Evolutionary conservation across 2,113 vertebrate genomes (phyloP).

Genomic region (Regulus satrapa): DNA sequence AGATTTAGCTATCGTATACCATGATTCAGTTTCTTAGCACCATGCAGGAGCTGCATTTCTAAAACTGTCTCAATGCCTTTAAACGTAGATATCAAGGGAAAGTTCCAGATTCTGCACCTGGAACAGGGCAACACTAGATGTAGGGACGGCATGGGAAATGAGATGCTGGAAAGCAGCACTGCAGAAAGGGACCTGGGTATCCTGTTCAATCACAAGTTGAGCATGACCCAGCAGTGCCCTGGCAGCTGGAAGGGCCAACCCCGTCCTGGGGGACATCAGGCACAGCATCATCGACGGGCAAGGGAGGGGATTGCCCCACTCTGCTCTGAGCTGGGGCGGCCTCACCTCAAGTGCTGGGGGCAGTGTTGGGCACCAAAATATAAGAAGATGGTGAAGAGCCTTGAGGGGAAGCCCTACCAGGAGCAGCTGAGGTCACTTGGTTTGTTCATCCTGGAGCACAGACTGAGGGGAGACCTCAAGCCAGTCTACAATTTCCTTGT

Average conservation of each 20-base stretch:
- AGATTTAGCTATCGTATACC: neutral
- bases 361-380: rapidly evolving
- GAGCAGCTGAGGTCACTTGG: neutral
- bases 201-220: rapidly evolving
- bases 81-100: neutral
- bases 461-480: neutral
- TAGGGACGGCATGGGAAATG: too few relatives aligned
- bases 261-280: neutral
- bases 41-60: neutral
- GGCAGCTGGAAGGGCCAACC: neutral
- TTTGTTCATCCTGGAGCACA: neutral
- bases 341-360: rapidly evolving
- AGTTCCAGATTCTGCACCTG: neutral
- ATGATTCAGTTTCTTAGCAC: neutral
- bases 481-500: neutral
- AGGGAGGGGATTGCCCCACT: too few relatives aligned
- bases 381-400: neutral
- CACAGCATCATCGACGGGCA: rapidly evolving
- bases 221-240: neutral
- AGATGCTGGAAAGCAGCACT: neutral
- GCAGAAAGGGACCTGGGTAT: neutral
- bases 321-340: rapidly evolving
- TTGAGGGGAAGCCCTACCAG: neutral
- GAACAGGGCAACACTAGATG: neutral
- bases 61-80: neutral